Evolutionary conservation across 2,797 vertebrate species (phyloP), one percentile per base, ranked within the genome.

Genomic region (Arrhamphus sclerolepis): DNA sequence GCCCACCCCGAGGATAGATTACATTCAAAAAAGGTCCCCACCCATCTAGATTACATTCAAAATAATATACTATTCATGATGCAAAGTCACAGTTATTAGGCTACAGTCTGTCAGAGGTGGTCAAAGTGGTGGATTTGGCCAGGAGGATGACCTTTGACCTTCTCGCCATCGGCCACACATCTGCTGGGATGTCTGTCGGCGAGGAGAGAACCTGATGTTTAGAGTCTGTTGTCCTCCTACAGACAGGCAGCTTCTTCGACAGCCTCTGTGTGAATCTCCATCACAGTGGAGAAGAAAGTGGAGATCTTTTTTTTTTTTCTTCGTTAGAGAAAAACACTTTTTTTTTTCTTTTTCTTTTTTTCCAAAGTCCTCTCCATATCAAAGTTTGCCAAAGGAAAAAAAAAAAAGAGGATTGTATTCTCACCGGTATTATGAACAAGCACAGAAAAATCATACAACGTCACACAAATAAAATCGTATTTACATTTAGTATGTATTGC

Each of bases 51-150:
- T 89, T 92, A 93, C 90, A 93, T 91, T 91, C 89, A 91, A 91
- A 91, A 91, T 84, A 91, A 91, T 91, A 92, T 89, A 93, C 87
- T 87, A 90, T 91, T 95, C 90, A 92, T 94, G 92, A 94, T 92
- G 93, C 91, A 92, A 94, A 92, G 90, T 95, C 95, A 96, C 93
- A 93, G 91, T 92, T 94, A 89, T 92, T 93, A 81, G 84, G 87
- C 87, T 87, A 89, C 84, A 87, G 87, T 89, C 81, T 73, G 80
- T 87, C 86, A 71, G 92, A 90, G 88, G 92, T 72, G 52, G 52
- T 49, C 18, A 73, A 82, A 76, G 85, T 14, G 70, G 82, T 53
- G 62, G 72, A 43, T 50, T 56, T 39, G 73, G 64, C 40, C 29
- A 38, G 66, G 72, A 60, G 71, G 56, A 4, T n/a, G 70, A 80